Base-by-base conservation (phyloP, 2,888 invertebrate species). In the Troglohyphantes excavatus region DNA sequence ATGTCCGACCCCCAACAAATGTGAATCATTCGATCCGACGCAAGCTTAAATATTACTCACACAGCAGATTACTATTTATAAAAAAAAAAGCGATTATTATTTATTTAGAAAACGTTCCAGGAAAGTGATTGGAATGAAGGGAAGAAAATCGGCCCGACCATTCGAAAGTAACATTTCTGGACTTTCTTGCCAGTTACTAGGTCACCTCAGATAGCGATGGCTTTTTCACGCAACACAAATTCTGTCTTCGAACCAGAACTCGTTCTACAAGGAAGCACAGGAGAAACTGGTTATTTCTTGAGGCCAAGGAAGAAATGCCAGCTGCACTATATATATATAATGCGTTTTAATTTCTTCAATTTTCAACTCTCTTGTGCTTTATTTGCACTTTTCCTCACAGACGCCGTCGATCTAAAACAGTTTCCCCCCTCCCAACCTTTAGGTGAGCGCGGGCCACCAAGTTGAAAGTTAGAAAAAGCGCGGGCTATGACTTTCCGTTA, bases 121-220 rank as follows among this genome's bases (percentile, higher is more conserved):
- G 53, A 53, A 53, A 53, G 53, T 53, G 53, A n/a, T 53, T n/a
- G 53, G 53, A 53, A 53, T 53, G 53, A 53, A 53, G 59, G 19
- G 19, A 75, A 19, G 26, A 43, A 27, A 17, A 26, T 43, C 46
- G 46, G n/a, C 27, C 23, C n/a, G n/a, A 72, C 7, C 17, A 72
- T 72, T 39, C 39, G 82, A 82, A 82, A 82, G 82, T 82, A 70
- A 82, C 33, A 70, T 53, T 70, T 82, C 72, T 13, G 59, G 72
- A 61, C 63, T 39, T 82, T 72, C 46, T 81, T 26, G 59, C 65
- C 76, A 67, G 68, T 85, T 85, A 85, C 39, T 85, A 68, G 85
- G 85, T 85, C 85, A 85, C 63, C 67, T 73, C 39, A 73, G 84
- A 84, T 73, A 85, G 76, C 75, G 75, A 75, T 75, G 75, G 29